Percentiles rank a stretch among this genome's conserved stretches.
Evolutionary conservation across 2,113 vertebrate genomes (phyloP).

Genomic region (Cyphotilapia sp.): DNA sequence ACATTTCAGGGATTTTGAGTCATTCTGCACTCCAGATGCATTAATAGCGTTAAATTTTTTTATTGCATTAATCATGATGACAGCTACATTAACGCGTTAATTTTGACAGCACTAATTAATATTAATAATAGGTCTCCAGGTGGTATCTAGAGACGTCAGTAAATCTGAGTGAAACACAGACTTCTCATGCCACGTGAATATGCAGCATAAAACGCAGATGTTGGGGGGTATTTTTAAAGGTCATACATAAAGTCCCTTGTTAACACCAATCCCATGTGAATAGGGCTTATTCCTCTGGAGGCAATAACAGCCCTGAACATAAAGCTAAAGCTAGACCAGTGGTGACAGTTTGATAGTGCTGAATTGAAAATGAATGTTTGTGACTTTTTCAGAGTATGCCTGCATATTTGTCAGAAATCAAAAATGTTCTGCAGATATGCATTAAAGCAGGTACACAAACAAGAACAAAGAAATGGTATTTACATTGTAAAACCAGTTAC

Average conservation of each 20-base stretch:
- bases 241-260: not conserved
- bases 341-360: not conserved
- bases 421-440: not conserved
- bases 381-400: not conserved
- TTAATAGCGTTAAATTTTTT: fast-evolving
- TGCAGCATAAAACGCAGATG: not conserved
- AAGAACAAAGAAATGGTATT: not conserved
- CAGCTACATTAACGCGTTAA: not conserved
- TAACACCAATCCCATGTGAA: not conserved
- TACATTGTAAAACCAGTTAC: not conserved
- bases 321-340: not conserved
- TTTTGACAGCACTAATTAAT: not conserved
- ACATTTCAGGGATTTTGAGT: not conserved
- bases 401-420: not conserved
- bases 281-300: not conserved
- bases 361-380: not conserved
- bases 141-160: not conserved
- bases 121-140: not conserved
- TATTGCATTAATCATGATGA: not conserved
- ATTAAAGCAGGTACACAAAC: not conserved
- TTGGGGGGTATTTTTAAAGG: not conserved
- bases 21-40: not conserved
- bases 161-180: not conserved
- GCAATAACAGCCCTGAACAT: not conserved
- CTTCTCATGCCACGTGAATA: not conserved